Percentiles rank a stretch among this genome's conserved stretches.
phyloP scores from a whole-genome alignment of 2,797 vertebrate genomes.

The Sphenopsis melanotis region DNA sequence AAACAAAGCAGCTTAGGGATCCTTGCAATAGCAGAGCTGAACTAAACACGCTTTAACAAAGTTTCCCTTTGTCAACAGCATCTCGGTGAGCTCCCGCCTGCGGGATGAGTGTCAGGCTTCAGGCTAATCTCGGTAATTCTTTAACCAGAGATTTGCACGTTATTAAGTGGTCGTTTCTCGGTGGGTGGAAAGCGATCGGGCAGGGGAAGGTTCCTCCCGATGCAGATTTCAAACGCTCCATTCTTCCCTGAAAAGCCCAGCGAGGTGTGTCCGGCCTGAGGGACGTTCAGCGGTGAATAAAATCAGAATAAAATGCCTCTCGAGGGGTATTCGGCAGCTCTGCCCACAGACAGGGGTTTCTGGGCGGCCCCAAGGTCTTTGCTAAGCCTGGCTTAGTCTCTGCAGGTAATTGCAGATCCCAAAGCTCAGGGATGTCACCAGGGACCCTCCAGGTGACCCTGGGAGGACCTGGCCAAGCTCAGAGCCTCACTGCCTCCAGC shows the following conservation, averaged over 20 bases:
- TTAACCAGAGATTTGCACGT: slow-evolving; percentile 58
- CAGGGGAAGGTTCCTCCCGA: not conserved
- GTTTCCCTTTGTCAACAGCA: slow-evolving; percentile 56
- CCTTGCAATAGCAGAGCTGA: slow-evolving; percentile 20
- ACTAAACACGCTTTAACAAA: slow-evolving; percentile 40
- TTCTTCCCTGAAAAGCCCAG: not conserved
- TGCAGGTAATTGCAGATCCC: not conserved
- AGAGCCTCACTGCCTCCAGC: not conserved
- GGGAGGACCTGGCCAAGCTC: not conserved
- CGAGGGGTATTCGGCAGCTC: not conserved
- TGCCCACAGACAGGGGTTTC: not conserved
- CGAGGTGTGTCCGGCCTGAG: not conserved
- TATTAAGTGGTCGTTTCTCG: slow-evolving; percentile 32
- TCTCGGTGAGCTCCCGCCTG: slow-evolving; percentile 44
- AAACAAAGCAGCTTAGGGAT: slow-evolving; percentile 53
- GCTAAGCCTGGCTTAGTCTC: not conserved
- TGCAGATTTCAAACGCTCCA: not conserved
- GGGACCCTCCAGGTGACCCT: not conserved
- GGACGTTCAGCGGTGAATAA: not conserved
- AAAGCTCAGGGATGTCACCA: not conserved
- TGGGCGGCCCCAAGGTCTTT: not conserved
- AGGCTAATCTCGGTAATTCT: slow-evolving; percentile 56
- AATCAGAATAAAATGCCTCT: not conserved
- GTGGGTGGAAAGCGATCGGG: slow-evolving; percentile 1
- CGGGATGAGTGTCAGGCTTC: slow-evolving; percentile 54